Conservation (phyloP, 2,113 vertebrate species). For the Corythornis vintsioides region DNA sequence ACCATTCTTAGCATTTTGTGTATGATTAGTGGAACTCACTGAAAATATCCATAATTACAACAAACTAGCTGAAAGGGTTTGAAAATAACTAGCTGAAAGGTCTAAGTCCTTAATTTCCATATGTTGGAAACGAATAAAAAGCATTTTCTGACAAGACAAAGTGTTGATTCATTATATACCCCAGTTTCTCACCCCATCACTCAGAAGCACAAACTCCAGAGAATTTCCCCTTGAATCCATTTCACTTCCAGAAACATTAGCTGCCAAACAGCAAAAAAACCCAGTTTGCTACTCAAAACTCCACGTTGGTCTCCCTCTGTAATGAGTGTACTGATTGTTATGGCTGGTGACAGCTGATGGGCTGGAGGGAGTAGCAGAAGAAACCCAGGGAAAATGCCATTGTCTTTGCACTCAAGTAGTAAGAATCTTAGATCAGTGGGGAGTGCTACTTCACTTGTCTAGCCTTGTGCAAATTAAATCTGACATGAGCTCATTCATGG, state of each 20-base stretch:
- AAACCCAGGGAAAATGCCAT: not conserved
- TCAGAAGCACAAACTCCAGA: not conserved
- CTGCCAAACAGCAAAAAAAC: not conserved
- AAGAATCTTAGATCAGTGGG: not conserved
- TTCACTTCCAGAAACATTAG: not conserved
- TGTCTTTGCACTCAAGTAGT: not conserved
- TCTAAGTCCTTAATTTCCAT: not conserved
- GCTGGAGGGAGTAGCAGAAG: not conserved
- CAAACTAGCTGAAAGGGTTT: not conserved
- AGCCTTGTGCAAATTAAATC: not conserved
- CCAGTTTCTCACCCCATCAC: not conserved
- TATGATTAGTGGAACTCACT: not conserved
- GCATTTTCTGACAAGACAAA: not conserved
- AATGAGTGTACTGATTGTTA: not conserved
- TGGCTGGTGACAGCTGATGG: not conserved
- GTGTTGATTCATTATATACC: not conserved
- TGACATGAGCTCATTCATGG: constrained; percentile 3
- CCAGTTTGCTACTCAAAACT: not conserved
- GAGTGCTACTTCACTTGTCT: not conserved
- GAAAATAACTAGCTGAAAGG: not conserved
- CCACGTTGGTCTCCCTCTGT: not conserved
- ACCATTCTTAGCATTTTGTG: not conserved
- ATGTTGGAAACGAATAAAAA: not conserved
- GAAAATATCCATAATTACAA: not conserved
- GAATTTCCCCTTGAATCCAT: not conserved